phyloP scores from a whole-genome alignment of 1,140 invertebrate species.

The Sitodiplosis mosellana region DNA sequence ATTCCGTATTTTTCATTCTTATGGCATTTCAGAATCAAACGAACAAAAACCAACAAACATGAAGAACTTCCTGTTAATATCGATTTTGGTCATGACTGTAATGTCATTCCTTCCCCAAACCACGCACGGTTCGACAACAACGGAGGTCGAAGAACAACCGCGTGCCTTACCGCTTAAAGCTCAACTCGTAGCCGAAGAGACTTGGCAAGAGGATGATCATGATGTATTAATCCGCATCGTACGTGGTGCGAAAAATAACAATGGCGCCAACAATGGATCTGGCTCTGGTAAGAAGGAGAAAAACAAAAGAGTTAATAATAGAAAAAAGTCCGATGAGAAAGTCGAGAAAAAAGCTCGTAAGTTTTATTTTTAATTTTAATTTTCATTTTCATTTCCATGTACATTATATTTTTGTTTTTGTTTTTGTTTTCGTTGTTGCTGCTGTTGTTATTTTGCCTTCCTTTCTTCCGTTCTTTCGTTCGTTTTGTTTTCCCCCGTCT shows the following conservation, averaged over 20 bases:
- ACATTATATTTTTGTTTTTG: no score
- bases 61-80: slow-evolving; percentile 1
- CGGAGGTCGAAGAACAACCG: slow-evolving; percentile 15
- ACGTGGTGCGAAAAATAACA: slow-evolving; percentile 43
- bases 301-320: slow-evolving; percentile 5
- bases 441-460: no score
- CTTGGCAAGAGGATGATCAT: slow-evolving; percentile 52
- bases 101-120: slow-evolving; percentile 12
- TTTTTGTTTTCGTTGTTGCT: no score
- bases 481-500: no score
- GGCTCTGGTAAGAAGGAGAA: slow-evolving; percentile 4
- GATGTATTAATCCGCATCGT: slow-evolving; percentile 55
- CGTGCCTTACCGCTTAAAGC: slow-evolving; percentile 20
- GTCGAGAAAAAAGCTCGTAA: neutral
- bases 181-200: slow-evolving; percentile 28
- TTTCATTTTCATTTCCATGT: neutral
- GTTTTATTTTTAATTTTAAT: slow-evolving; percentile 1
- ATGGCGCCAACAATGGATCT: neutral
- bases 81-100: slow-evolving; percentile 2
- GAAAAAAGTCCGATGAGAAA: neutral
- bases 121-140: slow-evolving; percentile 16
- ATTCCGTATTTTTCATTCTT: no score
- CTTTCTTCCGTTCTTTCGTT: no score
- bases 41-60: no score
- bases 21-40: no score